Base-by-base conservation (phyloP, 2,888 invertebrate genomes). In the Lasioglossum zephyrum region DNA sequence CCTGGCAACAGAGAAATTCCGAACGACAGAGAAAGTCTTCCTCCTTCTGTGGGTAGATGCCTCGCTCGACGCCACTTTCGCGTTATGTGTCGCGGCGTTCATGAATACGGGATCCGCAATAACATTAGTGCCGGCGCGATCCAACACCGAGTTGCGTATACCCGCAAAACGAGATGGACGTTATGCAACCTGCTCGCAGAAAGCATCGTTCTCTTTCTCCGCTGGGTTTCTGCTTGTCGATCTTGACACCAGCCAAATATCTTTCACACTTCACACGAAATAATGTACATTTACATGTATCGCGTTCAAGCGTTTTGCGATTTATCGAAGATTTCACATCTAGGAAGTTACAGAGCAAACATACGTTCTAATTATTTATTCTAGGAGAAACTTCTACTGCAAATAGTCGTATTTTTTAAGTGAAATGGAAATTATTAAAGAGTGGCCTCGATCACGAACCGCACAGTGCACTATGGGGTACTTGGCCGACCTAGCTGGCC, bases 51-150 rank as follows among this genome's bases (percentile, higher is more conserved):
- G 44, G 47, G n/a, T 16, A 44, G 76, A 57, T n/a, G 22, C 78
- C 70, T 70, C 36, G 66, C 66, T 36, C 66, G 66, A 16, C 16
- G 36, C 16, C 82, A 88, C 84, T 89, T 85, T 89, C 86, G 80
- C 86, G 79, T 91, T 89, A 89, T 87, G 86, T 81, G 88, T 86
- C 88, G 81, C 84, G 86, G 77, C 84, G 84, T 82, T 81, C 83
- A 86, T 81, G 87, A 87, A 87, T 85, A 82, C 85, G 84, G 84
- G 80, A 73, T 53, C 69, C 87, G 89, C 88, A 91, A 90, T 89
- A 90, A 89, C 89, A 87, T 92, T 89, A 91, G 83, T 87, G 79
- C 36, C 36, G 18, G 18, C 18, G 66, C 18, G 66, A 66, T 66
- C 31, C 31, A 36, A n/a, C 60, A 11, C 66, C 18, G 13, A 82